Base-by-base conservation (phyloP, 2,113 vertebrate species). In the Dissostichus mawsoni region DNA sequence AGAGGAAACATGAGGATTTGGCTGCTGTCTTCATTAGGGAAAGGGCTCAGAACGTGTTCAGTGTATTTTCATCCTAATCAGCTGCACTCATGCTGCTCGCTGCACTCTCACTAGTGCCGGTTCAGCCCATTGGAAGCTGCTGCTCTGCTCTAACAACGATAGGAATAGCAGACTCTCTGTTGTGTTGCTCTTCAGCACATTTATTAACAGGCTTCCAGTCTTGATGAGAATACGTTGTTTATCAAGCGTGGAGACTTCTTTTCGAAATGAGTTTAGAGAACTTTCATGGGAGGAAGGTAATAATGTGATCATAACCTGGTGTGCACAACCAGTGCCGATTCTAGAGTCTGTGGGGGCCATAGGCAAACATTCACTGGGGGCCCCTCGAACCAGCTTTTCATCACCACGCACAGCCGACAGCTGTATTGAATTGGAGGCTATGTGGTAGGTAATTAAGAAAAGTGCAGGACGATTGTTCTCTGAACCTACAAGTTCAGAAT, bases 1-100 rank as follows among this genome's bases (percentile, higher is more conserved):
- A 8, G 45, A 57, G 70, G 74, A 78, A 84, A 82, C 68, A 72
- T 2, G 41, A 81, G 72, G 65, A 87, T 84, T 81, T 85, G 57
- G 64, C 59, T 79, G 68, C 77, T 44, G 69, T 79, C 68, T 81
- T 87, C 36, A 71, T 83, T 55, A 73, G 59, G 23, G 29, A 62
- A 65, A 63, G 48, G 20, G 57, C 56, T 80, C 56, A 65, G 62
- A 50, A 78, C 61, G 68, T 74, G 52, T 56, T 82, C 51, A 1
- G 20, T 66, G 53, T 65, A 61, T 64, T 72, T 86, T 66, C 59
- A 69, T 62, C 47, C 72, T 72, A 45, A 78, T 78, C 53, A 59
- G 62, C 41, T 23, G 47, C 12, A 11, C 48, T 70, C 53, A 20
- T 8, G n/a, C 20, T 53, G 63, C 29, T 63, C 44, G 17, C 57